Base-by-base conservation (phyloP, 2,888 invertebrate species). In the Orthosia gracilis region DNA sequence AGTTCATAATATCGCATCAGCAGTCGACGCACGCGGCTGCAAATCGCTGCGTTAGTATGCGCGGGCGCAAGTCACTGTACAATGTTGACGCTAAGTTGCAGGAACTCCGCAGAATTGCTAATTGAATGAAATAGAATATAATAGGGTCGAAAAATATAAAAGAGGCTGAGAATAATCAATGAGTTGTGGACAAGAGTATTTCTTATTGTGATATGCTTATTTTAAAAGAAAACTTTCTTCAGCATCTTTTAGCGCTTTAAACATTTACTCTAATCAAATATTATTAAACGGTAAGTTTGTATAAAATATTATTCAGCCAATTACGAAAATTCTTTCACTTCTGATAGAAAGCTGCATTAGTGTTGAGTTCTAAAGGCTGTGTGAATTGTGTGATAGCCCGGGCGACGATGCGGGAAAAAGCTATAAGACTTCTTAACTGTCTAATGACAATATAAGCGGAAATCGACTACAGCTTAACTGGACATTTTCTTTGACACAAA, bases 61-160 rank as follows among this genome's bases (percentile, higher is more conserved):
- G 73, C 83, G 45, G 62, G 59, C 74, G 73, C 79, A 68, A 23
- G n/a, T 11, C 17, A 21, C 63, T 54, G 69, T 69, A 79, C 80
- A 76, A 74, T 83, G 84, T 85, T 66, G 70, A 79, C 76, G 72
- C 45, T 83, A 62, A 85, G 57, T 66, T 74, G 61, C 66, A 69
- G 63, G 21, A 55, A 31, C 74, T 26, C 4, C n/a, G 31, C 59
- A 31, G 70, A 85, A 87, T 82, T 55, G 63, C 59, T 87, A 72
- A 87, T 82, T 58, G 61, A 69, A 64, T 76, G 49, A 63, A 23
- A 67, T 49, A n/a, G 5, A 64, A 68, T 70, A 12, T 40, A 49
- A 52, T 47, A 62, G 26, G 47, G 57, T 40, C 55, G 31, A 49
- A 15, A 1, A 3, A 61, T 49, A 54, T 55, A 1, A 49, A 69